phyloP scores from a whole-genome alignment of 2,888 invertebrate species.

The Trisateles emortualis region DNA sequence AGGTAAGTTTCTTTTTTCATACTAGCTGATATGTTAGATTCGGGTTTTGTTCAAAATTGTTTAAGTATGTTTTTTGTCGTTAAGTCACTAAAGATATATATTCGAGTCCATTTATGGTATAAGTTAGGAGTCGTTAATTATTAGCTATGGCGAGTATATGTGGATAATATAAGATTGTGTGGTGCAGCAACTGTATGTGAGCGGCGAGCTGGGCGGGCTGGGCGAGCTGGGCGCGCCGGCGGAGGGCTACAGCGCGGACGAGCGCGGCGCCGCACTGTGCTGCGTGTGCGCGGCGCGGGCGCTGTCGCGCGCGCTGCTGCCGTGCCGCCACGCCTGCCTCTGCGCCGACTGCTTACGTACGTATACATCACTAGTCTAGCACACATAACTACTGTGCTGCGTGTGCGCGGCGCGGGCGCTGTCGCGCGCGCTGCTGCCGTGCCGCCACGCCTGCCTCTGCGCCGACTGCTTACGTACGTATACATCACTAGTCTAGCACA shows the following conservation, averaged over 20 bases:
- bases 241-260: constrained; percentile 59
- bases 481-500: background rate
- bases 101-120: no score
- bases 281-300: constrained; percentile 94
- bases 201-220: constrained; percentile 83
- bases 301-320: constrained; percentile 92
- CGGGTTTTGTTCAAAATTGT: no score
- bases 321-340: constrained; percentile 95
- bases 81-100: no score
- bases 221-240: constrained; percentile 83
- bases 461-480: background rate
- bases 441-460: background rate
- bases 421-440: background rate
- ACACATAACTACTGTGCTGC: background rate
- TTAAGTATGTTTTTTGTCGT: no score
- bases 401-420: background rate
- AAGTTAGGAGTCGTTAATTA: no score
- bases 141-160: no score
- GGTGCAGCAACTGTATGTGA: constrained; percentile 91
- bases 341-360: constrained; percentile 92
- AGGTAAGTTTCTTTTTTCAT: constrained; percentile 86
- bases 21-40: no score
- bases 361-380: constrained; percentile 43
- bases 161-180: background rate
- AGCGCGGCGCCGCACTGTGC: constrained; percentile 81